Conservation (phyloP, 1,140 invertebrate species). For the Ooceraea biroi region DNA sequence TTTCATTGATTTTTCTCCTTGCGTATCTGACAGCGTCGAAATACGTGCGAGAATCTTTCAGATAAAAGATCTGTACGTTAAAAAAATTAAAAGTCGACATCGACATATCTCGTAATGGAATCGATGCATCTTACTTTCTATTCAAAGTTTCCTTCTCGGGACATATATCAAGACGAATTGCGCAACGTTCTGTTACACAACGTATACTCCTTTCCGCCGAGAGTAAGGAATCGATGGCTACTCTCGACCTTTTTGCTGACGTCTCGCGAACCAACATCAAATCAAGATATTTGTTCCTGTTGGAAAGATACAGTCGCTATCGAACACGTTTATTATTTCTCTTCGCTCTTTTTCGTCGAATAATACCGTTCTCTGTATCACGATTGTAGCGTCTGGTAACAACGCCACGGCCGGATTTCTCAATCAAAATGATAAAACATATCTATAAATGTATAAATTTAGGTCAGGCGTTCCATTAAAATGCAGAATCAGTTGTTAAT, state of each 20-base stretch:
- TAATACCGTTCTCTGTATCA: constrained; percentile 12
- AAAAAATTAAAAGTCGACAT: constrained; percentile 36
- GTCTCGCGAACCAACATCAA: constrained; percentile 28
- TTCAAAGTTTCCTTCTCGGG: constrained; percentile 26
- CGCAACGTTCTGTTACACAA: constrained; percentile 49
- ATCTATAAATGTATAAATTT: constrained; percentile 21
- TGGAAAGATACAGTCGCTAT: constrained; percentile 5
- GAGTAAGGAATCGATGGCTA: background rate
- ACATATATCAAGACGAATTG: constrained; percentile 67
- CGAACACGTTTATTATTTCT: constrained; percentile 9
- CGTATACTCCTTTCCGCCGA: constrained; percentile 9
- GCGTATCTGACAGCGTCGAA: background rate
- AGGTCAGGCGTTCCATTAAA: constrained; percentile 22
- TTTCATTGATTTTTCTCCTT: background rate
- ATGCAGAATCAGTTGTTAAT: constrained; percentile 17
- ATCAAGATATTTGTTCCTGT: constrained; percentile 21
- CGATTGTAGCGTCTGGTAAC: constrained; percentile 22
- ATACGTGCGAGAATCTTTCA: background rate
- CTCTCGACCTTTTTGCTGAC: constrained; percentile 4
- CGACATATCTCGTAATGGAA: constrained; percentile 31
- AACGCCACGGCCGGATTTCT: constrained; percentile 4
- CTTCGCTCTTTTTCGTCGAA: constrained; percentile 1
- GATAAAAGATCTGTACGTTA: constrained; percentile 1
- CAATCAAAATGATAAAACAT: constrained; percentile 52
- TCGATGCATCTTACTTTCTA: constrained; percentile 30